A percentile compares a stretch with the other conserved stretches of the same genome.
These are phyloP conservation scores for Aphelinus certus DNA, from an alignment of 1,140 invertebrate species.

Conservation along the genomic window DNA sequence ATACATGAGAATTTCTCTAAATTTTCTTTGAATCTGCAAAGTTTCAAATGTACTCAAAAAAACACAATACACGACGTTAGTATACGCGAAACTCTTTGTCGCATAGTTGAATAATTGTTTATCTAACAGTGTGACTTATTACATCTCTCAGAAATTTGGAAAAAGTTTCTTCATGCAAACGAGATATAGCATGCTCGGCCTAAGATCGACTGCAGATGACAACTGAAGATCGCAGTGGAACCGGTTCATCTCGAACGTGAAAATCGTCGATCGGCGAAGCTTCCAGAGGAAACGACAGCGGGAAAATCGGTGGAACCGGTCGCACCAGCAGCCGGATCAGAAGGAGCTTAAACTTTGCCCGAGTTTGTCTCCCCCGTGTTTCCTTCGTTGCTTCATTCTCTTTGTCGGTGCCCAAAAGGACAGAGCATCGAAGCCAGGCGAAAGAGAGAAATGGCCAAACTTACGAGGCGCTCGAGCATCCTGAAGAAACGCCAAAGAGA, in stretches of 20 bases:
- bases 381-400: too few relatives aligned
- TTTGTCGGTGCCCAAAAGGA: constrained; percentile 20
- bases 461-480: constrained; percentile 37
- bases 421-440: constrained; percentile 27
- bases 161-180: too few relatives aligned
- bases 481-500: constrained; percentile 17
- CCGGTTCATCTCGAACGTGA: constrained; percentile 38
- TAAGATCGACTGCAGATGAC: not conserved
- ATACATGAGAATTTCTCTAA: too few relatives aligned
- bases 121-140: too few relatives aligned
- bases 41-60: too few relatives aligned
- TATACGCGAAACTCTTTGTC: too few relatives aligned
- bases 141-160: too few relatives aligned
- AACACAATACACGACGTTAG: too few relatives aligned
- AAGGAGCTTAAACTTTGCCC: constrained; percentile 38
- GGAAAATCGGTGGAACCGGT: constrained; percentile 40
- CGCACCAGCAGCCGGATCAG: constrained; percentile 26
- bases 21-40: too few relatives aligned
- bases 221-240: not conserved
- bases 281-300: constrained; percentile 15
- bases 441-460: constrained; percentile 48
- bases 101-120: too few relatives aligned
- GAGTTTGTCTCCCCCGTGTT: constrained; percentile 2
- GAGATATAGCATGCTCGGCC: too few relatives aligned
- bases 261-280: constrained; percentile 33